A percentile compares a stretch with the other conserved stretches of the same genome.
Evolutionary conservation across 2,113 vertebrate genomes (phyloP).

Genomic region (Bagarius yarrelli): DNA sequence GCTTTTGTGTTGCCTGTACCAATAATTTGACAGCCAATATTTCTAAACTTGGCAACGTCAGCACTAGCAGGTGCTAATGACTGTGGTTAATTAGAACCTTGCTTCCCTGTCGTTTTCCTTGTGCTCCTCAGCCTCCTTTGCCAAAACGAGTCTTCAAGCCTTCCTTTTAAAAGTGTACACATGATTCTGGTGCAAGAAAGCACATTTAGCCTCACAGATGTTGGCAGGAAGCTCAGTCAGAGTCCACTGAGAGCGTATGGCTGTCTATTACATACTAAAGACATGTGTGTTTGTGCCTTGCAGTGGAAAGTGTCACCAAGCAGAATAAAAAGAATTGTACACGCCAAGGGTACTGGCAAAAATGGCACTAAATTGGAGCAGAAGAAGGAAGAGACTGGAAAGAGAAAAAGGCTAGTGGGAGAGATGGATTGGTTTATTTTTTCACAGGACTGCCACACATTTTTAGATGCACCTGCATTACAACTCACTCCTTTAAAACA

Average conservation of each 20-base stretch:
- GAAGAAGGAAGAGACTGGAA: neutral
- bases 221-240: conserved; percentile 10
- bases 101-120: neutral
- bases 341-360: conserved; percentile 21
- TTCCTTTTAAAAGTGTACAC: neutral
- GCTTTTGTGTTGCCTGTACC: neutral
- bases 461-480: neutral
- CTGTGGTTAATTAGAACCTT: conserved; percentile 11
- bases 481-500: neutral
- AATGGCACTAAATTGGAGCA: neutral
- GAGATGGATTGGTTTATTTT: conserved; percentile 6
- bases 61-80: conserved; percentile 22
- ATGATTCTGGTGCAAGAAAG: neutral
- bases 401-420: neutral
- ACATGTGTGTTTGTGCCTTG: neutral
- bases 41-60: neutral
- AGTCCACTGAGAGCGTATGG: conserved; percentile 4
- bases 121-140: neutral
- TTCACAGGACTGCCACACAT: neutral
- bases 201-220: conserved; percentile 3
- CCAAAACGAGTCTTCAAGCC: neutral
- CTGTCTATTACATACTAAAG: conserved; percentile 23
- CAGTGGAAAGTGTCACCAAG: neutral
- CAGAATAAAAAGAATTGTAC: conserved; percentile 1
- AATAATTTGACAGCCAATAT: conserved; percentile 28